These are phyloP conservation scores for Drosophila nannoptera DNA, from an alignment of 1,140 invertebrate genomes.

Conservation along the genomic window DNA sequence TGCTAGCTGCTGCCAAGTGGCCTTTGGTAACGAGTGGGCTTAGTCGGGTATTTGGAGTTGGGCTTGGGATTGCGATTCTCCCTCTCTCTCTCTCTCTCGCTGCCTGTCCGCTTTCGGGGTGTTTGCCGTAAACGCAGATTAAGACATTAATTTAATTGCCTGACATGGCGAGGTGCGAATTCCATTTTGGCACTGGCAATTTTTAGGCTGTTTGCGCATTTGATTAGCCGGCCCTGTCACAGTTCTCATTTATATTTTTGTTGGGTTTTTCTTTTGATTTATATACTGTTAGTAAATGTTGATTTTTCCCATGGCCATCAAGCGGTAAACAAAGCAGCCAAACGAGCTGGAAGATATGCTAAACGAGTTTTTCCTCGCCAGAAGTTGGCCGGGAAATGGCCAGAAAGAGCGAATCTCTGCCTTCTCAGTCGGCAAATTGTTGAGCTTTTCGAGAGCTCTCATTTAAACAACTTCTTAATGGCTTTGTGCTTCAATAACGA, in stretches of 20 bases:
- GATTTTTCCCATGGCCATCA: constrained; percentile 63
- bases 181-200: constrained; percentile 4
- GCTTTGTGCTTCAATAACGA: not conserved
- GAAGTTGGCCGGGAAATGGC: no score
- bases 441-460: no score
- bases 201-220: constrained; percentile 51
- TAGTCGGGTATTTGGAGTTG: constrained; percentile 31
- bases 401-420: no score
- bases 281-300: constrained; percentile 47
- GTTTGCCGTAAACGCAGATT: constrained; percentile 76
- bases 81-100: constrained; percentile 23
- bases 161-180: constrained; percentile 49
- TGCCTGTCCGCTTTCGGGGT: constrained; percentile 52
- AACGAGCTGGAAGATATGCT: no score
- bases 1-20: constrained; percentile 65
- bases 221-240: constrained; percentile 44
- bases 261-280: constrained; percentile 41
- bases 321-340: not conserved
- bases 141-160: constrained; percentile 78
- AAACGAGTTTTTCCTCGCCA: no score
- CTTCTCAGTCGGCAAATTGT: no score
- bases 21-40: constrained; percentile 58
- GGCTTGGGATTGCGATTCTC: constrained; percentile 12
- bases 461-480: no score
- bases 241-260: constrained; percentile 50